Percentiles rank a stretch among this genome's conserved stretches.
phyloP scores from a whole-genome alignment of 2,797 vertebrate genomes.

The Lindbergichthys nudifrons region DNA sequence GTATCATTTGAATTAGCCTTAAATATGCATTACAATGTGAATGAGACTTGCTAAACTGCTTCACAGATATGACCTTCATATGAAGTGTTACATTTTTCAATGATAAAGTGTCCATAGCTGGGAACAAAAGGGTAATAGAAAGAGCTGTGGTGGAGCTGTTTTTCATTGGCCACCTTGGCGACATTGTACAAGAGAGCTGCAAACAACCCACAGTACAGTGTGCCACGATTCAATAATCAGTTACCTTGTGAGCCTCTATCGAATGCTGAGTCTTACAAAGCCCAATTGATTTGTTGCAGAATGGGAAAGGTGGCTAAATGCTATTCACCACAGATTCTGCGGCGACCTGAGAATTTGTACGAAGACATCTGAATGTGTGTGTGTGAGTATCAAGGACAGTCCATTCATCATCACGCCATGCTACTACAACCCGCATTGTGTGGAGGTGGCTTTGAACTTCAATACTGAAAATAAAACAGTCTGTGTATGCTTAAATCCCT shows the following conservation, averaged over 20 bases:
- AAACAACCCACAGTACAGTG: slow-evolving; percentile 60
- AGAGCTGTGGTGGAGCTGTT: slow-evolving; percentile 35
- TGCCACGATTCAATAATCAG: slow-evolving; percentile 74
- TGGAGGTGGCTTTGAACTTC: slow-evolving; percentile 1
- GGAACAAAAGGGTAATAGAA: slow-evolving; percentile 44
- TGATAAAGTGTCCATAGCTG: slow-evolving; percentile 4
- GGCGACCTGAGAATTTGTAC: slow-evolving; percentile 45
- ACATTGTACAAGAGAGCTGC: slow-evolving; percentile 40
- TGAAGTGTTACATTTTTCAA: too few relatives aligned
- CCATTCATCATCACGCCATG: background rate
- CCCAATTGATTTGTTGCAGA: slow-evolving; percentile 76
- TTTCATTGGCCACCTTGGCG: slow-evolving; percentile 36
- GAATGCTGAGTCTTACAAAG: slow-evolving; percentile 75
- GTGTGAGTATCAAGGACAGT: slow-evolving; percentile 3
- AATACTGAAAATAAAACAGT: background rate
- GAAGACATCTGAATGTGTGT: slow-evolving; percentile 28
- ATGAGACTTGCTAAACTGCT: too few relatives aligned
- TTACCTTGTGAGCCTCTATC: slow-evolving; percentile 64
- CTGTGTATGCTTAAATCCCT: background rate
- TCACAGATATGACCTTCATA: too few relatives aligned
- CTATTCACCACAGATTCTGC: slow-evolving; percentile 59
- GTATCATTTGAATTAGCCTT: too few relatives aligned
- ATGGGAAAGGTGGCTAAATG: slow-evolving; percentile 75
- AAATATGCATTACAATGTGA: too few relatives aligned
- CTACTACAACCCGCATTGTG: background rate